Base-by-base conservation (phyloP, 2,797 vertebrate genomes). In the Buceros bicornis region DNA sequence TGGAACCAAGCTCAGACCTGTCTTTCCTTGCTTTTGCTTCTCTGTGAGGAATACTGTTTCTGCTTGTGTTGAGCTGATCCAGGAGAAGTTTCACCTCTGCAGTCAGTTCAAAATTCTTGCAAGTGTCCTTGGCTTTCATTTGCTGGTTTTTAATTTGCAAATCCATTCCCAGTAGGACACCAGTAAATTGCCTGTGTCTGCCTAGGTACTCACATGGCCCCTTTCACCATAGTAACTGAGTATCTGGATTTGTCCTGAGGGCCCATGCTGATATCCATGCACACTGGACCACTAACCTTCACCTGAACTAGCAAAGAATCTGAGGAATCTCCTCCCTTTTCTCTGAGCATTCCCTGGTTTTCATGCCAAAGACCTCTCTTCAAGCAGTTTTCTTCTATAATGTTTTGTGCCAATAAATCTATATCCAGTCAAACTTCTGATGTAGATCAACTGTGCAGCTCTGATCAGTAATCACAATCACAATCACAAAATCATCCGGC, bases 81-180 rank as follows among this genome's bases (percentile, higher is more conserved):
- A 61, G 60, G 82, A 81, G 42, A 91, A 70, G 35, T 72, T 80
- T 89, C 37, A 81, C 35, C 69, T 72, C 45, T 89, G 29, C 47
- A 72, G 37, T 43, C 48, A 67, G 35, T 83, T 87, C 69, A 58
- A 43, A 83, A 86, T 82, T 77, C 42, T 88, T 61, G 48, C 65
- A 86, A 37, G 86, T 90, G 69, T 80, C 92, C 90, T 94, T 94
- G 83, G 69, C 57, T 93, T 95, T 89, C 61, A 81, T 93, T 87
- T 94, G 45, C 72, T 91, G n/a, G 0, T 10, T 92, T 93, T 93
- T 89, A 91, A 96, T 95, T 94, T 91, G 76, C 33, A 82, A 92
- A 87, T 92, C 76, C 61, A 29, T 83, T 90, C 82, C 87, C 79
- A 86, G 47, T 43, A 86, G 72, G 69, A 82, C 65, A 89, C 57